Conservation (phyloP, 2,888 invertebrate genomes). For the Gibbula magus region DNA sequence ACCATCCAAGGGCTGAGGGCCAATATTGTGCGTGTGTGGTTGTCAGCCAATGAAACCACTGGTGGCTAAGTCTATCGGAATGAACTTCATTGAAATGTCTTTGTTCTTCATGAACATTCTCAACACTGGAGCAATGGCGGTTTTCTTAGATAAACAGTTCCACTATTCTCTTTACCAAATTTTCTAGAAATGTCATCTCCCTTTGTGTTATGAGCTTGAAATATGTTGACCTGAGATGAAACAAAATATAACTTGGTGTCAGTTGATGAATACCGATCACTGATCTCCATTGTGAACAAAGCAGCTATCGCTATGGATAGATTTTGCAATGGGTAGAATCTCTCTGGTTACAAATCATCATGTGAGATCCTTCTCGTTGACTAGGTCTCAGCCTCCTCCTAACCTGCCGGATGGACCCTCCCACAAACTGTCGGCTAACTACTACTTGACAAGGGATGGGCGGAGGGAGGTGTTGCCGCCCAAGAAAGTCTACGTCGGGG, state of each 20-base stretch:
- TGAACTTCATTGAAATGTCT: too few species aligned
- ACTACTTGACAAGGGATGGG: slow-evolving; percentile 89
- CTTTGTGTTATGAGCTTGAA: background rate
- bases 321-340: background rate
- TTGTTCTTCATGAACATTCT: too few species aligned
- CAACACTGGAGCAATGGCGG: too few species aligned
- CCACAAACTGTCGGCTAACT: slow-evolving; percentile 87
- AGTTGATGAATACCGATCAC: background rate
- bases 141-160: too few species aligned
- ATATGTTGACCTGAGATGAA: background rate
- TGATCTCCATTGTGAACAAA: background rate
- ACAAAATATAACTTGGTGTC: background rate
- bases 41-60: too few species aligned
- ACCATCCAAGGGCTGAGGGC: too few species aligned
- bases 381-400: slow-evolving; percentile 88
- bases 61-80: too few species aligned
- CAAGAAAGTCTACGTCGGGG: slow-evolving; percentile 67
- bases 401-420: slow-evolving; percentile 87
- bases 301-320: background rate
- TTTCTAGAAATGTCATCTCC: too few species aligned
- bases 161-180: too few species aligned
- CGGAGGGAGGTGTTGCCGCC: slow-evolving; percentile 87
- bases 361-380: background rate
- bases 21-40: too few species aligned
- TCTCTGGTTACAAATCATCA: too few species aligned